A percentile compares a stretch with the other conserved stretches of the same genome.
These are phyloP conservation scores for Pangasius krempfi DNA, from an alignment of 2,797 vertebrate genomes.

Conservation along the genomic window DNA sequence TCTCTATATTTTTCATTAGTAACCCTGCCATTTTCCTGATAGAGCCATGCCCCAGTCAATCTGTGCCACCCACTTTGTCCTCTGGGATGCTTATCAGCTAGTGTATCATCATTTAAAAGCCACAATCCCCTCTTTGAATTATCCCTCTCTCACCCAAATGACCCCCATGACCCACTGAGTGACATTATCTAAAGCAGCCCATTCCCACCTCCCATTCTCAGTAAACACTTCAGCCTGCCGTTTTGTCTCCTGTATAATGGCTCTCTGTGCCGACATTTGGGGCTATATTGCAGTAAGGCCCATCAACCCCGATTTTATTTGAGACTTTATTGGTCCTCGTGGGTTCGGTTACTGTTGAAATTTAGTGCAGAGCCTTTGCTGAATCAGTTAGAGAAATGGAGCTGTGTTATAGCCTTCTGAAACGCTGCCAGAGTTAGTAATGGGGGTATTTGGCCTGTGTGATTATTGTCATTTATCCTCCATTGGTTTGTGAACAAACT, in stretches of 20 bases:
- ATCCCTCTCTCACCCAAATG: slow-evolving; percentile 31
- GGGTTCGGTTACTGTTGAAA: slow-evolving; percentile 38
- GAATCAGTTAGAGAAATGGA: slow-evolving; percentile 43
- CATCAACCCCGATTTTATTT: slow-evolving; percentile 53
- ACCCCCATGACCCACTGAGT: slow-evolving; percentile 34
- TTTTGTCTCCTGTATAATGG: slow-evolving; percentile 27
- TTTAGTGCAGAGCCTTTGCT: slow-evolving; percentile 33
- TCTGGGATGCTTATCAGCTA: neutral
- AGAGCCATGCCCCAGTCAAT: neutral
- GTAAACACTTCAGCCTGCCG: slow-evolving; percentile 37
- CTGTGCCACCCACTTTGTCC: neutral
- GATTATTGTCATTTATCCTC: slow-evolving; percentile 33
- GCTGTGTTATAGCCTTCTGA: slow-evolving; percentile 37
- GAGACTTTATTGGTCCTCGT: slow-evolving; percentile 46
- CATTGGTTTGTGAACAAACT: slow-evolving; percentile 40
- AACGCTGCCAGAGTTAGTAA: slow-evolving; percentile 42
- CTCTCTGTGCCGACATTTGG: slow-evolving; percentile 41
- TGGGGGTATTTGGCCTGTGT: slow-evolving; percentile 15
- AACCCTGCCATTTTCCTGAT: neutral
- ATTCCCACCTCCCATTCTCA: slow-evolving; percentile 35
- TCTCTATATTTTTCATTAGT: neutral
- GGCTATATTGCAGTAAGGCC: slow-evolving; percentile 43
- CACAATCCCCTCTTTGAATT: slow-evolving; percentile 16
- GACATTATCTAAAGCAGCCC: slow-evolving; percentile 34
- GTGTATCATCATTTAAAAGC: slow-evolving; percentile 16